These are phyloP conservation scores for Apostichopus parvimensis DNA, from an alignment of 35 echinoderm and acorn worm species.

Conservation along the genomic window DNA sequence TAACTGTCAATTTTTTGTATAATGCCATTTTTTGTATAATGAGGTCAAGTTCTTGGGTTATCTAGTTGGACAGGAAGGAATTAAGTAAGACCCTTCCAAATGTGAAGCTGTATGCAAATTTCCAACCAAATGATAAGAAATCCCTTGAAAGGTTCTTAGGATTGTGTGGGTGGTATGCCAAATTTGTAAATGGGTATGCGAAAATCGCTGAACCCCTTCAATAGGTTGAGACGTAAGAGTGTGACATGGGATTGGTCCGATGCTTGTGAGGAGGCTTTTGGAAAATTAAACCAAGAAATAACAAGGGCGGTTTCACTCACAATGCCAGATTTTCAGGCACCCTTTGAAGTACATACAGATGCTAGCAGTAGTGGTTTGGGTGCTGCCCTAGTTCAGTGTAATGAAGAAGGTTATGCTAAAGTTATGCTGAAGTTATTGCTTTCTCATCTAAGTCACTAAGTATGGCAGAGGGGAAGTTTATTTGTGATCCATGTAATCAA, in stretches of 20 bases:
- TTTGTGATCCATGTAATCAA: conserved; percentile 3
- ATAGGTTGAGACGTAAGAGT: neutral
- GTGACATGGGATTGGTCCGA: neutral
- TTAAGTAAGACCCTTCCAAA: neutral
- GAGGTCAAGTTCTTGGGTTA: conserved; percentile 22
- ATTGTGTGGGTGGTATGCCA: conserved; percentile 14
- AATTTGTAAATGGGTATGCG: conserved; percentile 18
- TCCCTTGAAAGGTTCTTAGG: conserved; percentile 30
- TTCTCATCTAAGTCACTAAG: too few relatives aligned
- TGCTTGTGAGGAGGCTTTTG: conserved; percentile 8
- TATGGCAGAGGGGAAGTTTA: neutral
- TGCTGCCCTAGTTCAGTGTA: too few relatives aligned
- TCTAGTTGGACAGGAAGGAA: neutral
- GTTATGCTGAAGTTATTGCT: too few relatives aligned
- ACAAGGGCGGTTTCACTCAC: neutral
- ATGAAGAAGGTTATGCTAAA: too few relatives aligned
- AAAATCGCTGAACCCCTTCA: neutral
- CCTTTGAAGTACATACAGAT: conserved; percentile 48
- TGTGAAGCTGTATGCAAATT: neutral
- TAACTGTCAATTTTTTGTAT: conserved; percentile 45
- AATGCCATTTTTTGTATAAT: conserved; percentile 26
- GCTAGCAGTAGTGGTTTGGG: neutral
- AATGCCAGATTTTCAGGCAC: neutral
- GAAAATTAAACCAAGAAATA: neutral
- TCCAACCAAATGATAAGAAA: conserved; percentile 18